A percentile compares a stretch with the other conserved stretches of the same genome.
These are phyloP conservation scores for Notodonta dromedarius DNA, from an alignment of 2,888 invertebrate genomes.

Conservation along the genomic window DNA sequence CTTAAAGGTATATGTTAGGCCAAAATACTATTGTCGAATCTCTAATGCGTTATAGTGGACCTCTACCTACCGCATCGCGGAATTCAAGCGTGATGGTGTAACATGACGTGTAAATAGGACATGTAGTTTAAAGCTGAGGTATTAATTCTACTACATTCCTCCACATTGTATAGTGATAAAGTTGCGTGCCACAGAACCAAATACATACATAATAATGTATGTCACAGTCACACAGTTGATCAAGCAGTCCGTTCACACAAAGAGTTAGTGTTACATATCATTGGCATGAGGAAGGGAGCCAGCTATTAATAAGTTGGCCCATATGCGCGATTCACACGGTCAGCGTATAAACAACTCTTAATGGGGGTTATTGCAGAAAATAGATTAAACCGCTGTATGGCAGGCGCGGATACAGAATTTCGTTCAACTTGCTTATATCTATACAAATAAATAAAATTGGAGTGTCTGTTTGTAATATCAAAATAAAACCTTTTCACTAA, in stretches of 20 bases:
- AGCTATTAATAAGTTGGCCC: not conserved
- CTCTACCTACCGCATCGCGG: no score
- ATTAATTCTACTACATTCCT: not conserved
- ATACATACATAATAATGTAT: not conserved
- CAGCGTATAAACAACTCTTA: not conserved
- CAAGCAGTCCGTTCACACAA: not conserved
- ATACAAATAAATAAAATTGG: no score
- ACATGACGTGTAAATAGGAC: no score
- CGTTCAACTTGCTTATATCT: no score
- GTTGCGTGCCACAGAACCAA: constrained; percentile 2
- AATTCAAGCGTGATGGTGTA: no score
- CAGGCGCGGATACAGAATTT: no score
- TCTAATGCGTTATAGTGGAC: no score
- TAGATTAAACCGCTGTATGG: not conserved
- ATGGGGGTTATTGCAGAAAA: not conserved
- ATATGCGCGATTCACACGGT: not conserved
- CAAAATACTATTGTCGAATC: no score
- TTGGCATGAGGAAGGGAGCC: not conserved
- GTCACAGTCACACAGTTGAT: not conserved
- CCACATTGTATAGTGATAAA: not conserved
- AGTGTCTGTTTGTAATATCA: no score
- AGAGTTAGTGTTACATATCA: not conserved
- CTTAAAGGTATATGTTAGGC: no score
- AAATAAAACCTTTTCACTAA: no score
- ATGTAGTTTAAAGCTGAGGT: no score